Evolutionary conservation across 2,888 invertebrate species (phyloP), one percentile per base, ranked within the genome.

Genomic region (Molorchus minor): DNA sequence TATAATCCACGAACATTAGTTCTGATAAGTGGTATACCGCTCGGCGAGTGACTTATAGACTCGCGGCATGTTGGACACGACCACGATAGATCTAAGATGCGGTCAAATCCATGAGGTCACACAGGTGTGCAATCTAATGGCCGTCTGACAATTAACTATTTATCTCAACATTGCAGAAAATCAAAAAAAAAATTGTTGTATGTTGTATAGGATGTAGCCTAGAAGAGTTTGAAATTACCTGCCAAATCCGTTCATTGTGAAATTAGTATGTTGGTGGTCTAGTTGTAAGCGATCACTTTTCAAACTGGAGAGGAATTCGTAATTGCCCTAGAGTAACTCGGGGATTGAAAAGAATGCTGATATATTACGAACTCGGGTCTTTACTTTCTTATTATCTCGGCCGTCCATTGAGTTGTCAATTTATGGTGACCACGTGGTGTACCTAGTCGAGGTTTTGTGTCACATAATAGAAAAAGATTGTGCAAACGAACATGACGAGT

Each of bases 51-150:
- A 65, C 60, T 65, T 62, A 61, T 62, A 56, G 65, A 62, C 58
- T 47, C 46, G 45, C 56, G 38, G 62, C 58, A 56, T 47, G 55
- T 61, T 38, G 44, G 57, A 55, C 59, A 53, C 36, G 53, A 49
- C 47, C 29, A 52, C 53, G 41, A 38, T 61, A 62, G 45, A 52
- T 40, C 52, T 25, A 29, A 46, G 47, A 52, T 44, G 58, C 69
- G 71, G 71, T 70, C 70, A 70, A 64, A 60, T 65, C 70, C 62
- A 67, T 67, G 69, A 66, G 74, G 72, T 74, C 73, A 71, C 72
- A 71, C 74, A 74, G 74, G 72, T 74, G 74, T 74, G 64, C 61
- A 43, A 29, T 52, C 21, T 49, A 38, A 49, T 30, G 45, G 25
- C 30, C 16, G n/a, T 38, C 12, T 19, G 29, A 41, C 52, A 41